phyloP scores from a whole-genome alignment of 1,140 invertebrate species.

The Agraylea sexmaculata region DNA sequence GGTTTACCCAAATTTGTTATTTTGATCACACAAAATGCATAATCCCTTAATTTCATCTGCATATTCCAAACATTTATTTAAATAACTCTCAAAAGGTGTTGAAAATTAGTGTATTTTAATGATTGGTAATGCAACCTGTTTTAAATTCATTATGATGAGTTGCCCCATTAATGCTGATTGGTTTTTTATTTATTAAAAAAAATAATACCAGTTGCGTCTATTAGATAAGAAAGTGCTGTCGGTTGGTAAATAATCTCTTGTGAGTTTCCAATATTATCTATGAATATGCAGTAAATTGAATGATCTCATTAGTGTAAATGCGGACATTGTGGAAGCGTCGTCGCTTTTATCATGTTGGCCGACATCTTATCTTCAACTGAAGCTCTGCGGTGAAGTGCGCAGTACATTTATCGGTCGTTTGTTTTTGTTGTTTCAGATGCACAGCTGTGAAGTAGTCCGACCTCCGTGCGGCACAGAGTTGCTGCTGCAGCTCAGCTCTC shows the following conservation, averaged over 20 bases:
- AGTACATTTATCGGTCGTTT: background rate
- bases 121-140: too few species aligned
- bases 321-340: background rate
- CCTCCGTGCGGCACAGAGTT: slow-evolving; percentile 28
- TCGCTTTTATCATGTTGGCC: background rate
- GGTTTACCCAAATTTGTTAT: too few species aligned
- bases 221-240: too few species aligned
- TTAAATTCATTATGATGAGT: too few species aligned
- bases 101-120: too few species aligned
- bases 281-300: background rate
- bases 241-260: background rate
- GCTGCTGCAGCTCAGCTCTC: slow-evolving; percentile 32
- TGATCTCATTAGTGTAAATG: background rate
- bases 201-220: too few species aligned
- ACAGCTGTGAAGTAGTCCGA: slow-evolving; percentile 30
- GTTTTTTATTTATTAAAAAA: too few species aligned
- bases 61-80: too few species aligned
- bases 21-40: too few species aligned
- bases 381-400: background rate
- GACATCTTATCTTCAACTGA: background rate
- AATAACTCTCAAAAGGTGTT: too few species aligned
- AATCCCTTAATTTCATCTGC: too few species aligned
- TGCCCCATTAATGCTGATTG: too few species aligned
- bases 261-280: background rate
- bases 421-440: slow-evolving; percentile 28